Evolutionary conservation across 1,140 invertebrate species (phyloP).

Genomic region (Heliconius himera): DNA sequence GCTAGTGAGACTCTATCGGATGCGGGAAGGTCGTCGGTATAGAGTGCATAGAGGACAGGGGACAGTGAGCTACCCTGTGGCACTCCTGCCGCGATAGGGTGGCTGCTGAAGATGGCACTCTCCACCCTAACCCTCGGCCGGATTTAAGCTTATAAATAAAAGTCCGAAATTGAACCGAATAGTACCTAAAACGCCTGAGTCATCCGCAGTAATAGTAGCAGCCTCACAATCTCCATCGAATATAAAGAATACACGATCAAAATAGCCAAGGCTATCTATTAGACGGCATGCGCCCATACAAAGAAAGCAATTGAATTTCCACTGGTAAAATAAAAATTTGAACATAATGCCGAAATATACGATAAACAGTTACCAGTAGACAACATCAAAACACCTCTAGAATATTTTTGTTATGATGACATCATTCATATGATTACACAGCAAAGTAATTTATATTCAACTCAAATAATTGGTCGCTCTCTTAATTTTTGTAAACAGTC

Average conservation of each 20-base stretch:
- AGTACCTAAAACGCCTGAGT: constrained; percentile 35
- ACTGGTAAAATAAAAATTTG: constrained; percentile 34
- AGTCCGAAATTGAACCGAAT: constrained; percentile 42
- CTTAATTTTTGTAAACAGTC: constrained; percentile 9
- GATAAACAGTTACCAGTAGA: constrained; percentile 41
- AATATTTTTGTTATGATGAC: constrained; percentile 38
- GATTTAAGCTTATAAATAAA: constrained; percentile 26
- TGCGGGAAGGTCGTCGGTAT: no score
- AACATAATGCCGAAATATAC: constrained; percentile 42
- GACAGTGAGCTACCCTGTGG: no score
- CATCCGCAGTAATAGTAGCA: no score
- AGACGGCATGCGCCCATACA: constrained; percentile 29
- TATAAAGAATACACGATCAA: constrained; percentile 37
- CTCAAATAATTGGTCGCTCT: constrained; percentile 31
- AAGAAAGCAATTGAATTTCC: not conserved
- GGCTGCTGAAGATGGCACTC: no score
- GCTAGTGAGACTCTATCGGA: no score
- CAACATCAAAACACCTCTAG: constrained; percentile 41
- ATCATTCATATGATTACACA: constrained; percentile 36
- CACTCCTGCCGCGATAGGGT: no score
- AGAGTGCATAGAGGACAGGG: no score
- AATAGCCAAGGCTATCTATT: constrained; percentile 40
- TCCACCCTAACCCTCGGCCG: no score
- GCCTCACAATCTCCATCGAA: constrained; percentile 13
- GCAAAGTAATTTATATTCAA: constrained; percentile 40